These are phyloP conservation scores for Diplazon laetatorius DNA, from an alignment of 2,888 invertebrate species.

Conservation along the genomic window DNA sequence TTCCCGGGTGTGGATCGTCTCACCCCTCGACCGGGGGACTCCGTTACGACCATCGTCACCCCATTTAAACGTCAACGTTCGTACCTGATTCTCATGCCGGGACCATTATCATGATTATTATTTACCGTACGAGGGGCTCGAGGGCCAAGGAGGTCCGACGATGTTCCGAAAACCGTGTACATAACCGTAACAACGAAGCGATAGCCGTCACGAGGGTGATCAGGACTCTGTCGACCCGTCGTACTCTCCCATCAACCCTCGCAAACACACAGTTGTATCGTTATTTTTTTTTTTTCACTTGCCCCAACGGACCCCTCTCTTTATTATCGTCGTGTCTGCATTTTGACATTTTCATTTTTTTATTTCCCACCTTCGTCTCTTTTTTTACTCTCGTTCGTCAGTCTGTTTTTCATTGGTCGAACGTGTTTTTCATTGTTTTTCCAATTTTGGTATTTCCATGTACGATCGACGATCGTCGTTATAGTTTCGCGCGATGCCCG, in stretches of 20 bases:
- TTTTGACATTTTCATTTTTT: no score
- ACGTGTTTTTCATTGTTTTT: slow-evolving; percentile 17
- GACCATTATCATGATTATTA: slow-evolving; percentile 37
- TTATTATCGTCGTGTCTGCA: slow-evolving; percentile 9
- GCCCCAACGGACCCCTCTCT: not conserved
- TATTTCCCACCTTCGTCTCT: no score
- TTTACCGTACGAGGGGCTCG: slow-evolving; percentile 32
- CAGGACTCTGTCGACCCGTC: slow-evolving; percentile 29
- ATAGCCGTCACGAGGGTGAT: slow-evolving; percentile 49
- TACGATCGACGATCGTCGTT: slow-evolving; percentile 44
- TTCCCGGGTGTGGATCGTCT: slow-evolving; percentile 28
- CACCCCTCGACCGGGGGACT: slow-evolving; percentile 6
- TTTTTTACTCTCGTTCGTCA: slow-evolving; percentile 29
- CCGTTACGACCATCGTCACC: slow-evolving; percentile 38
- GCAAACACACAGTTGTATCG: slow-evolving; percentile 22
- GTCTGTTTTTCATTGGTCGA: not conserved
- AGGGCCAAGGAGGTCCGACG: slow-evolving; percentile 14
- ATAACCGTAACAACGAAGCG: slow-evolving; percentile 43
- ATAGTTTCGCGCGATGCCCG: slow-evolving; percentile 42
- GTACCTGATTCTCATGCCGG: slow-evolving; percentile 4
- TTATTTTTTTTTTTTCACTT: not conserved
- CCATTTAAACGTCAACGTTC: slow-evolving; percentile 34
- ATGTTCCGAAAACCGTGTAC: slow-evolving; percentile 34
- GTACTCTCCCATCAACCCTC: slow-evolving; percentile 39
- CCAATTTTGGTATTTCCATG: slow-evolving; percentile 45